Evolutionary conservation across 1,140 invertebrate species (phyloP), one percentile per base, ranked within the genome.

Genomic region (Drosophila arizonae): DNA sequence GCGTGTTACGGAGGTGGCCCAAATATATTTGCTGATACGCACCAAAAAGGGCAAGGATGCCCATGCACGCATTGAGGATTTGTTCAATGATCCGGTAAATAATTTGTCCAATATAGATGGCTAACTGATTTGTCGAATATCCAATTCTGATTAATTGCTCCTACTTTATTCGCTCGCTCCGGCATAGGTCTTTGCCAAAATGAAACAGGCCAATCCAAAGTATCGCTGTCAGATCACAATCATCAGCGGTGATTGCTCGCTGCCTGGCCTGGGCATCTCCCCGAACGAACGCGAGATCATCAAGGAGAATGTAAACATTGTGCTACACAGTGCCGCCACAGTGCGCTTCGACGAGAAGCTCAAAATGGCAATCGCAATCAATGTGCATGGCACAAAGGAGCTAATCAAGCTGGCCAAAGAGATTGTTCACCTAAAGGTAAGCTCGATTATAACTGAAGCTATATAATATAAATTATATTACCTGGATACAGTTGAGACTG

Each of bases 261-360:
- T 94, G 33, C 93, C 94, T 0, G 94, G 94, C 0, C 84, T 98
- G 1, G 96, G 96, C 5, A 92, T 98, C 4, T 94, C 92, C 15
- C 90, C 94, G 1, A 91, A 94, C 43, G 95, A 97, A 46, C 81
- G 88, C 6, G 81, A 89, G 65, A 77, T 81, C 11, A 78, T 92
- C 39, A 72, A 90, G 52, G 87, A 92, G 72, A 91, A 94, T 91
- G 88, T 94, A 1, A 93, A 95, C 48, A 94, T 98, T 66, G 96
- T 99, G 6, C 96, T 98, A 90, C 97, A 99, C 88, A 96, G 95
- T 17, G 97, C 97, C 0, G 97, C 97, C 1, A 97, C 97, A 0
- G 94, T 98, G 0, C 95, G 96, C 48, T 97, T 98, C 86, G 95
- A 98, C 90, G 97, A 98, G 92, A 95, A 95, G 71, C 91, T 99